Percentiles rank a stretch among this genome's conserved stretches.
phyloP scores from a whole-genome alignment of 2,888 invertebrate species.

The Scaptomyza polygonia region DNA sequence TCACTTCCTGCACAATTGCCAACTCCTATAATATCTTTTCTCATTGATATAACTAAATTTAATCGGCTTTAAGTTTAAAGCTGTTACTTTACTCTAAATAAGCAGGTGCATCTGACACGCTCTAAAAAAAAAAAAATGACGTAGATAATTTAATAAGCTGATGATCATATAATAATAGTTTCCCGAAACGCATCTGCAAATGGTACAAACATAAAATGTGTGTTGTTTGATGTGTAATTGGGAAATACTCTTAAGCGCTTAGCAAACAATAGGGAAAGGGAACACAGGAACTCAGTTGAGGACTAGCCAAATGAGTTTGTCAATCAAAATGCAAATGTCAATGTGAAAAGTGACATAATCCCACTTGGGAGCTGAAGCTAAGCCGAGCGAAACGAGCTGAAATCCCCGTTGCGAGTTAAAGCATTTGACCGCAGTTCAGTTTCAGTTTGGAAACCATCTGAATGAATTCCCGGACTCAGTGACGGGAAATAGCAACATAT shows the following conservation, averaged over 20 bases:
- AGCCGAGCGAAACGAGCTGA: constrained; percentile 69
- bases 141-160: constrained; percentile 22
- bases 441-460: constrained; percentile 51
- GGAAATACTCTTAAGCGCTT: constrained; percentile 66
- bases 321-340: constrained; percentile 83
- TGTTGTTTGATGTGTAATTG: constrained; percentile 58
- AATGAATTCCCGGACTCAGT: constrained; percentile 54
- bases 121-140: constrained; percentile 10
- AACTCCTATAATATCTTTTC: too few species aligned
- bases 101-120: constrained; percentile 2
- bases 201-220: constrained; percentile 44
- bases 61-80: background rate
- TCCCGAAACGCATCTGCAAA: background rate
- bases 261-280: constrained; percentile 55
- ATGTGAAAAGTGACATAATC: constrained; percentile 82
- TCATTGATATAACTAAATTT: too few species aligned
- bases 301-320: constrained; percentile 76
- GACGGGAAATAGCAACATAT: constrained; percentile 70
- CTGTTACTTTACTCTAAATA: background rate
- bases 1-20: too few species aligned
- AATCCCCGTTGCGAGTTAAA: constrained; percentile 81
- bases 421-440: constrained; percentile 70
- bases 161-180: constrained; percentile 4
- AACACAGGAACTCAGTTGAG: constrained; percentile 1
- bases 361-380: constrained; percentile 81